Base-by-base conservation (phyloP, 2,113 vertebrate genomes). In the Bambusicola thoracicus region DNA sequence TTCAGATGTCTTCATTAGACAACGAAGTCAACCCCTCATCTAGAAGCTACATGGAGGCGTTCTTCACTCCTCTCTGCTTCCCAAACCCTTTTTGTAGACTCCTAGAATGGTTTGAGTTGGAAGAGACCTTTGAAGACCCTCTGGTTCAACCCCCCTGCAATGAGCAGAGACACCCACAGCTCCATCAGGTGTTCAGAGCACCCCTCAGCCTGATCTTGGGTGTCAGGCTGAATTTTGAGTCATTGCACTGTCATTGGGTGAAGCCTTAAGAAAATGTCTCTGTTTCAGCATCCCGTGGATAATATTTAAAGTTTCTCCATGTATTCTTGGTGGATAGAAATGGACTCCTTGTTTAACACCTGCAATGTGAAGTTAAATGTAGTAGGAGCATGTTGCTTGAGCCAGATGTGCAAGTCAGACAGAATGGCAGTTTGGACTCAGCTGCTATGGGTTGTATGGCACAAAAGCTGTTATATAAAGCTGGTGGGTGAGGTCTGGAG, bases 381-480 rank as follows among this genome's bases (percentile, higher is more conserved):
- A 34, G 40, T 2, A 40, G 2, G 53, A 66, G 34, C 30, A 6
- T 0, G 0, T 8, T 68, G 40, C 41, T 24, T 16, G 36, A 51
- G 67, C 40, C 61, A 24, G 18, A 25, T 19, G 15, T 8, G 13
- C 21, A 14, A 0, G 2, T 22, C 27, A 17, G 48, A 36, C 62
- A 63, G 67, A 16, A 12, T 13, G 8, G 27, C 1, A 4, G 59
- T 5, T 53, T 27, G 34, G 27, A 38, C 22, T 51, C 56, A 13
- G n/a, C 63, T 59, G 20, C 29, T 44, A 46, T 0, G 5, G 12
- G 41, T 19, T 22, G 41, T 17, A 13, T 4, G 38, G 67, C 44
- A 59, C 20, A 36, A n/a, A 74, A 48, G 4, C 36, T 66, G 30
- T 9, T 48, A 19, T 4, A 21, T 46, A 25, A 63, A 67, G n/a